A percentile compares a stretch with the other conserved stretches of the same genome.
Conservation (phyloP, 2,797 vertebrate genomes). For the Melanogrammus aeglefinus region DNA sequence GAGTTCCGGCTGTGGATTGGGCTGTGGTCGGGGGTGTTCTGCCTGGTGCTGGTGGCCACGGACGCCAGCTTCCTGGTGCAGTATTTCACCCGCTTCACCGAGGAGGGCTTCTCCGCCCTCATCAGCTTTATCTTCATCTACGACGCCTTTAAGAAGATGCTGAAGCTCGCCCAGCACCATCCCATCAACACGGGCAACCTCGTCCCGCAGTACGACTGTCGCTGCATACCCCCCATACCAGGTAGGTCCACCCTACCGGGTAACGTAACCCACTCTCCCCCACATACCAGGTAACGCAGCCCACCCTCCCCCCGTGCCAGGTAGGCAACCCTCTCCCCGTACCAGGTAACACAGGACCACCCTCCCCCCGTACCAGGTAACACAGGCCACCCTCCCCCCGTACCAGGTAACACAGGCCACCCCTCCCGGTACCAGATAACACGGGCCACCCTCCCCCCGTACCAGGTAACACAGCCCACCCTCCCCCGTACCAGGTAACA, state of each 20-base stretch:
- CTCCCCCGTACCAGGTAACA: slow-evolving; percentile 2
- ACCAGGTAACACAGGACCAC: slow-evolving; percentile 21
- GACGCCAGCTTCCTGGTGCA: slow-evolving; percentile 97
- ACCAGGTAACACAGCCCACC: too few species aligned
- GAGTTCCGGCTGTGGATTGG: slow-evolving; percentile 98
- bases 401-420: too few species aligned
- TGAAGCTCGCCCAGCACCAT: slow-evolving; percentile 88
- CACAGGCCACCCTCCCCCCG: too few species aligned
- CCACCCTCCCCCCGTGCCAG: neutral
- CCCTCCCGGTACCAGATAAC: slow-evolving; percentile 45
- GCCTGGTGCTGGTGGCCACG: slow-evolving; percentile 90
- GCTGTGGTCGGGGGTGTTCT: slow-evolving; percentile 89
- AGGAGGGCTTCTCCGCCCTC: slow-evolving; percentile 93
- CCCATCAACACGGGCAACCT: slow-evolving; percentile 83
- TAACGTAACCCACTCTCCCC: slow-evolving; percentile 53
- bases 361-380: too few species aligned
- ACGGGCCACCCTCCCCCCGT: slow-evolving; percentile 46
- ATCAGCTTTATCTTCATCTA: slow-evolving; percentile 99
- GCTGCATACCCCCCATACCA: slow-evolving; percentile 69
- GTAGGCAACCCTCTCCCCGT: neutral
- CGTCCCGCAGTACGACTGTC: slow-evolving; percentile 83
- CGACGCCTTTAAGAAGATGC: slow-evolving; percentile 98
- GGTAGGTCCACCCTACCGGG: slow-evolving; percentile 20
- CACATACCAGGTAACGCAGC: slow-evolving; percentile 14
- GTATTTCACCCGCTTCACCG: slow-evolving; percentile 97